Evolutionary conservation across 2,888 invertebrate genomes (phyloP), one percentile per base, ranked within the genome.

Genomic region (Tetropium fuscum): DNA sequence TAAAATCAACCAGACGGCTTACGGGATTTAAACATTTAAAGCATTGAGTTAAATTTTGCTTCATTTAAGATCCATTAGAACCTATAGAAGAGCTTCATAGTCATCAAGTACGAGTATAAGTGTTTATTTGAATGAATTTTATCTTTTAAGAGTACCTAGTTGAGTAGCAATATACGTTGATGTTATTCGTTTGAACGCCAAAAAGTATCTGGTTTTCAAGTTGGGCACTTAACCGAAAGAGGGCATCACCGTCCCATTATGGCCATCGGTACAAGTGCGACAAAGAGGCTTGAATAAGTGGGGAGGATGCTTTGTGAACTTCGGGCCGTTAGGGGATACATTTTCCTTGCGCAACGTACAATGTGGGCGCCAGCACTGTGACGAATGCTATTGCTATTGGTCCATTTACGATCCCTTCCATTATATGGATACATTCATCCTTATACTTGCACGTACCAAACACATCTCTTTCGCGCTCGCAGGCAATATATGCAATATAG

Each of bases 321-420:
- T 63, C 67, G 64, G 66, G 74, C 72, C 69, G 77, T 78, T 76
- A 76, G 78, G 80, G 79, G 78, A 77, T 74, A 78, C 74, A 72
- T 76, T 77, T 75, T 78, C 70, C 77, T 77, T 79, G 82, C 82
- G 82, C 81, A 81, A 78, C 74, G 74, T 75, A 73, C 72, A 70
- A 74, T 77, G 80, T 80, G 80, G 80, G 80, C 80, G 80, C 78
- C 77, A 71, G 80, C 79, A 79, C 77, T 83, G 83, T 84, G 84
- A 85, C 85, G 85, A 85, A 85, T 85, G 83, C 83, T 80, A 83
- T 84, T 83, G 84, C 84, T 81, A 86, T 86, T 87, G 86, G 87
- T 83, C 82, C 83, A 80, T 82, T 81, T 82, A 81, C 73, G 74
- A 75, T 78, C 81, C 81, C 79, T 81, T 76, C 80, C 78, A 78